Evolutionary conservation across 1,140 invertebrate species (phyloP).

Genomic region (Drosophila miranda): DNA sequence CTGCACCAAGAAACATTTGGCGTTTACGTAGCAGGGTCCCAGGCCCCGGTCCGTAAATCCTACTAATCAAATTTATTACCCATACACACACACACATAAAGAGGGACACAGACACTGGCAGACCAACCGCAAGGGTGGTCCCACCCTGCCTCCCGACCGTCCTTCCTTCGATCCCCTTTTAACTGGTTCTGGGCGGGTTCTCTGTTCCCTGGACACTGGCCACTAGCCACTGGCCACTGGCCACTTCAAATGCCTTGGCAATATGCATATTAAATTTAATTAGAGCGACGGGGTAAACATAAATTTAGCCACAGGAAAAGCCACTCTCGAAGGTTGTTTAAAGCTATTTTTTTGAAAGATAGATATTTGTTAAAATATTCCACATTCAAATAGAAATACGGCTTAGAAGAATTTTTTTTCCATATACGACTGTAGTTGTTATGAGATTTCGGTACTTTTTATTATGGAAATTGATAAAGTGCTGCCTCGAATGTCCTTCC

Average conservation of each 20-base stretch:
- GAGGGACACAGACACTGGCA: constrained; percentile 1
- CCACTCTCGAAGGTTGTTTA: constrained; percentile 2
- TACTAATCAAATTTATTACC: constrained; percentile 79
- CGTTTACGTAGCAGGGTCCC: constrained; percentile 46
- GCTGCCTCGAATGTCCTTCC: too few species aligned
- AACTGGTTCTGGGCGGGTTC: constrained; percentile 5
- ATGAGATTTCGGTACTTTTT: too few species aligned
- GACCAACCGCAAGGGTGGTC: constrained; percentile 45
- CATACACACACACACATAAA: constrained; percentile 41
- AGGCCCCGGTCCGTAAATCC: constrained; percentile 65
- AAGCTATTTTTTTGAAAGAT: too few species aligned
- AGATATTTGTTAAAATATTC: too few species aligned
- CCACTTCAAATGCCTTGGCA: constrained; percentile 67
- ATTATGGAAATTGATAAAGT: too few species aligned
- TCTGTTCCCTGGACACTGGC: constrained; percentile 10
- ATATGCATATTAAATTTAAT: constrained; percentile 81
- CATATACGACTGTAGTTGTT: too few species aligned
- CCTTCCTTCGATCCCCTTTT: constrained; percentile 5
- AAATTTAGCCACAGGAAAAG: constrained; percentile 57
- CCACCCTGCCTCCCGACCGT: not conserved
- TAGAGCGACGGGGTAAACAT: constrained; percentile 72
- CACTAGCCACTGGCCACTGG: constrained; percentile 34
- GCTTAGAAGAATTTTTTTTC: too few species aligned
- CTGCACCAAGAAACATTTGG: constrained; percentile 73
- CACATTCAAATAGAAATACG: too few species aligned